phyloP scores from a whole-genome alignment of 2,113 vertebrate genomes.

The Rana temporaria region DNA sequence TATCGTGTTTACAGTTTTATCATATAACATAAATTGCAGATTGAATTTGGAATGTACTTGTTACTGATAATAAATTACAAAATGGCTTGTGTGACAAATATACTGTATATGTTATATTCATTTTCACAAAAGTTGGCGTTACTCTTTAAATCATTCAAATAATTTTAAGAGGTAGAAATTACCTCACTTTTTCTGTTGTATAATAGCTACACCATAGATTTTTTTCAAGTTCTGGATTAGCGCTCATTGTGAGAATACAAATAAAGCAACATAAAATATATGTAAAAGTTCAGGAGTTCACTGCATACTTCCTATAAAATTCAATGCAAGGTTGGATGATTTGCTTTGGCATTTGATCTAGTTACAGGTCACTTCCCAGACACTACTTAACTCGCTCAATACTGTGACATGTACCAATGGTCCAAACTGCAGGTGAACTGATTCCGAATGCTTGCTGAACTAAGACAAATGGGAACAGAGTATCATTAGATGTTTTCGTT shows the following conservation, averaged over 20 bases:
- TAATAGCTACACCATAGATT: no score
- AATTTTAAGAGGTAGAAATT: no score
- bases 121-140: no score
- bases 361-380: slow-evolving; percentile 41
- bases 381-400: slow-evolving; percentile 37
- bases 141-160: no score
- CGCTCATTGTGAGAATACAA: not conserved
- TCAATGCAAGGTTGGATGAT: slow-evolving; percentile 21
- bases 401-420: slow-evolving; percentile 17
- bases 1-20: no score
- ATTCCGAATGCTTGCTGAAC: slow-evolving; percentile 34
- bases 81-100: no score
- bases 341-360: slow-evolving; percentile 11
- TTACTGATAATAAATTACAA: no score
- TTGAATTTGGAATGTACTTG: no score
- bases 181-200: no score
- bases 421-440: slow-evolving; percentile 33
- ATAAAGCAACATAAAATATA: not conserved
- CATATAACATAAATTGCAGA: no score
- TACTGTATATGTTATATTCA: no score
- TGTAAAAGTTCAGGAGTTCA: slow-evolving; percentile 32
- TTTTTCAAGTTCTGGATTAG: not conserved
- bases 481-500: slow-evolving; percentile 44
- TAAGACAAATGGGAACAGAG: slow-evolving; percentile 37
- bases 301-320: slow-evolving; percentile 12